A percentile compares a stretch with the other conserved stretches of the same genome.
Evolutionary conservation across 2,113 vertebrate genomes (phyloP).

Genomic region (Narcine bancroftii): DNA sequence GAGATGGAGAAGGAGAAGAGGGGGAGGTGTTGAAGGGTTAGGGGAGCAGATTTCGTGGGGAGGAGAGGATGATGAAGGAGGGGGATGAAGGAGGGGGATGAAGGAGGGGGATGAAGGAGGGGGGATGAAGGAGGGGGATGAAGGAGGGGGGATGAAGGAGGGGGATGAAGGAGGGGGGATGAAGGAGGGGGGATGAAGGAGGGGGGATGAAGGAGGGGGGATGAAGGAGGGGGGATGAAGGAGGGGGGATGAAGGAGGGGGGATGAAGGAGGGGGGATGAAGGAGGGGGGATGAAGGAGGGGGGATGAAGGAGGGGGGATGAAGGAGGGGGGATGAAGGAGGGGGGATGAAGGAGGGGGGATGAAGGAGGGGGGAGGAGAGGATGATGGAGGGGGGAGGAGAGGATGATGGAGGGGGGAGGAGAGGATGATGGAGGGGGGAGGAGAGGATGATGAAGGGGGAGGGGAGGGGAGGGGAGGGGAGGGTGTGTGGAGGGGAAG

Average conservation of each 20-base stretch:
- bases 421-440: not conserved
- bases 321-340: no score
- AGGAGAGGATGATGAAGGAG: not conserved
- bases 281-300: no score
- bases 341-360: no score
- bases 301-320: no score
- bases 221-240: no score
- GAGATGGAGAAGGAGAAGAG: no score
- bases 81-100: not conserved
- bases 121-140: not conserved
- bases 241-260: not conserved
- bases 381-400: no score
- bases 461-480: not conserved
- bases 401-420: not conserved
- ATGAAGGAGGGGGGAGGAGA: no score
- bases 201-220: not conserved
- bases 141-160: not conserved
- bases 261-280: not conserved
- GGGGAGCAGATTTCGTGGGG: no score
- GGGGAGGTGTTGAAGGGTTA: not conserved
- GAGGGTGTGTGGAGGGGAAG: no score
- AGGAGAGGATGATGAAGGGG: not conserved
- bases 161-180: no score
- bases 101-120: not conserved
- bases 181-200: not conserved